These are phyloP conservation scores for Sarotherodon lohbergeri DNA, from an alignment of 2,113 vertebrate species.

Conservation along the genomic window DNA sequence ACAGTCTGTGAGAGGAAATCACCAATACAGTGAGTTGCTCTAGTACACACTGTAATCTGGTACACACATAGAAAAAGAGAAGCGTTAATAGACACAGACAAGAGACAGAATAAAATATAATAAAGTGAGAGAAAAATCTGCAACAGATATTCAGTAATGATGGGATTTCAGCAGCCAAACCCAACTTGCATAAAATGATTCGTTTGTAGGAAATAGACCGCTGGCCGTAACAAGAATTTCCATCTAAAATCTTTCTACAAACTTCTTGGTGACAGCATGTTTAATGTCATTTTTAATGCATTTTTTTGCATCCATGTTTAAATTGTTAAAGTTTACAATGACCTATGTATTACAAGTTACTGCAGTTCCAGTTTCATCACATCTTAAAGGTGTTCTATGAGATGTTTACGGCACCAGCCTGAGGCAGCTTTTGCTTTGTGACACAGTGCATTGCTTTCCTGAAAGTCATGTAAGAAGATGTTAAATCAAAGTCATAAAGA, in stretches of 20 bases:
- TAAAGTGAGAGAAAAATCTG: not conserved
- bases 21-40: not conserved
- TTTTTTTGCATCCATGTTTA: too few species aligned
- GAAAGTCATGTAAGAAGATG: not conserved
- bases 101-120: not conserved
- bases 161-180: not conserved
- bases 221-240: too few species aligned
- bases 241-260: too few species aligned
- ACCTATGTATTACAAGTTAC: too few species aligned
- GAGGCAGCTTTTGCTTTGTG: not conserved
- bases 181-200: not conserved
- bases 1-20: not conserved
- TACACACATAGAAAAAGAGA: not conserved
- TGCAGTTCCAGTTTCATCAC: not conserved
- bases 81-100: not conserved
- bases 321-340: too few species aligned
- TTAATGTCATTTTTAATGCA: too few species aligned
- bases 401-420: too few species aligned
- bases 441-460: not conserved
- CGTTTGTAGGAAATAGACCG: not conserved
- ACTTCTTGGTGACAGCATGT: too few species aligned
- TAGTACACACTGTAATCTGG: not conserved
- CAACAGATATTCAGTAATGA: not conserved
- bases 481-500: not conserved
- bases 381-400: not conserved